Percentiles rank a stretch among this genome's conserved stretches.
Conservation (phyloP, 1,140 invertebrate species). For the Limonius californicus region DNA sequence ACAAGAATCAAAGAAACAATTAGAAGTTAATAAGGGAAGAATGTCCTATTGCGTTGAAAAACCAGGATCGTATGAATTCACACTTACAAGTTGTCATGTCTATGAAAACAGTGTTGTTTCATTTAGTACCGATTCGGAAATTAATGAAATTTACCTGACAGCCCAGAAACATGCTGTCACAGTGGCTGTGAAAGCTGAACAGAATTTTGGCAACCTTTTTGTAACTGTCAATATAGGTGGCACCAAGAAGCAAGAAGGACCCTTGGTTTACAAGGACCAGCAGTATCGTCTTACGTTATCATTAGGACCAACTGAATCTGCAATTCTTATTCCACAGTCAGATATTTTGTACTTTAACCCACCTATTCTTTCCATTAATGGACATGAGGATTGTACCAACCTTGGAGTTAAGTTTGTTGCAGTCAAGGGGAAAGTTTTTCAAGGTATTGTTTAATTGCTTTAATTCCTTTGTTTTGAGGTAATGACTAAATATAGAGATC, state of each 20-base stretch:
- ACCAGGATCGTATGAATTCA: constrained; percentile 69
- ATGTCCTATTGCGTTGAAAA: constrained; percentile 62
- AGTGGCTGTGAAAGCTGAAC: constrained; percentile 35
- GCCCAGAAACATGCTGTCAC: constrained; percentile 45
- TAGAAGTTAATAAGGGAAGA: constrained; percentile 31
- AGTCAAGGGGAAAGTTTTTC: constrained; percentile 53
- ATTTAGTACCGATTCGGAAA: constrained; percentile 47
- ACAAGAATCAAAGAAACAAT: not conserved
- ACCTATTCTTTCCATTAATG: constrained; percentile 55
- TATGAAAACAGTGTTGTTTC: constrained; percentile 57
- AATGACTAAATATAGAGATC: no score
- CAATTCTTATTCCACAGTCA: constrained; percentile 60
- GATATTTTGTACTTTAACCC: constrained; percentile 71
- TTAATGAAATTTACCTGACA: constrained; percentile 41
- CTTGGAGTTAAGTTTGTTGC: constrained; percentile 56
- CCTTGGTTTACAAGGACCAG: constrained; percentile 30
- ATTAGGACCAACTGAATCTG: constrained; percentile 51
- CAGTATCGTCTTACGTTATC: constrained; percentile 35
- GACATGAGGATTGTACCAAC: constrained; percentile 70
- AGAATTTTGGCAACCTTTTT: constrained; percentile 41
- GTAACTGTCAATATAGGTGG: constrained; percentile 38
- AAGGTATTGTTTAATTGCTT: no score
- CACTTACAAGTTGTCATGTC: constrained; percentile 77
- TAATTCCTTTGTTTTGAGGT: no score
- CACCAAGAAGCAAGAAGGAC: constrained; percentile 28